These are phyloP conservation scores for Muntiacus reevesi DNA, from an alignment of 2,113 vertebrate species.

Conservation along the genomic window DNA sequence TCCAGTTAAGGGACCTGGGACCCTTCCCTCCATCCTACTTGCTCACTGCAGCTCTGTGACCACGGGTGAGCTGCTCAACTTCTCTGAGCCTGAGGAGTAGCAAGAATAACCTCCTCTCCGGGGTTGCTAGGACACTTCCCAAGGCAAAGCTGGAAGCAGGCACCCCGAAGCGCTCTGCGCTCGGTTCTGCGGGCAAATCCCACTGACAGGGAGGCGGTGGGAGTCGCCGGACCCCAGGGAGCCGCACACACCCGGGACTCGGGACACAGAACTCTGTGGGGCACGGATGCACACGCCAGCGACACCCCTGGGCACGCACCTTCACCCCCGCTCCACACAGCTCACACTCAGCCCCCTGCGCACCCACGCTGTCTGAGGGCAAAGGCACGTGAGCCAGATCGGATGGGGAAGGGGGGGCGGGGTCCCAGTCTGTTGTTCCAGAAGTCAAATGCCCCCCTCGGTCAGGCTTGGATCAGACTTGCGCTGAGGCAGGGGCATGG, in stretches of 20 bases:
- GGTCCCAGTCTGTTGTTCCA: not conserved
- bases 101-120: fast-evolving
- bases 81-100: not conserved
- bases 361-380: not conserved
- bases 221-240: fast-evolving
- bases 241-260: fast-evolving
- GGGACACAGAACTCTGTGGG: not conserved
- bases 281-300: fast-evolving
- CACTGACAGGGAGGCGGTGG: not conserved
- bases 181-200: not conserved
- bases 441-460: fast-evolving
- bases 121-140: fast-evolving
- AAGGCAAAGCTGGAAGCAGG: not conserved
- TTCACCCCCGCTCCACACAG: not conserved
- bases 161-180: fast-evolving
- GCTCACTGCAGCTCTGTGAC: not conserved
- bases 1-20: fast-evolving
- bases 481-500: not conserved
- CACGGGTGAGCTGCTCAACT: fast-evolving
- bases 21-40: fast-evolving
- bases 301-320: fast-evolving
- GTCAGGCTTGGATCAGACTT: no score
- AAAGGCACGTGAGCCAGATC: fast-evolving
- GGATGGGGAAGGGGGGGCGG: not conserved
- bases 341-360: not conserved